phyloP scores from a whole-genome alignment of 2,113 vertebrate species.

The Chamaetylas fuelleborni region DNA sequence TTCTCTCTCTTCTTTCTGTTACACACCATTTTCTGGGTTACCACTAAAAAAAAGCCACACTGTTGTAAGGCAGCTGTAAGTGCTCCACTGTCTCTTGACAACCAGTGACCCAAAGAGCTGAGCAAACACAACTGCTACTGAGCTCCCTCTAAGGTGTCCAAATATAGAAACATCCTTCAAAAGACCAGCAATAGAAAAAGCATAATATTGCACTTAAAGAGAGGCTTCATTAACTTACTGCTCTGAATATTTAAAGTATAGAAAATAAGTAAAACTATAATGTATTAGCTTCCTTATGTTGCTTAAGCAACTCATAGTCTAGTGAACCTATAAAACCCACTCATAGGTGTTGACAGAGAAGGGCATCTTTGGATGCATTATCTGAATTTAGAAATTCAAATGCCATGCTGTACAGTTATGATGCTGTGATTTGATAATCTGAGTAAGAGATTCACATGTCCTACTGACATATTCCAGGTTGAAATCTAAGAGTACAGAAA shows the following conservation, averaged over 20 bases:
- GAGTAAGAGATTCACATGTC: neutral
- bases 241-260: neutral
- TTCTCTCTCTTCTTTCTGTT: constrained; percentile 4
- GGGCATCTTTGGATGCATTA: neutral
- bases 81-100: neutral
- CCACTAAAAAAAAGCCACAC: neutral
- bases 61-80: neutral
- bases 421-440: neutral
- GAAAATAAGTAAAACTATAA: neutral
- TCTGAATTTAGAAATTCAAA: neutral
- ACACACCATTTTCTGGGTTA: neutral
- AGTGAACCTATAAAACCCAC: neutral
- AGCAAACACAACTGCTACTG: neutral
- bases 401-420: neutral
- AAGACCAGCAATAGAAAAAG: neutral
- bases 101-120: neutral
- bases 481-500: neutral
- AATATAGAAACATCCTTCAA: neutral
- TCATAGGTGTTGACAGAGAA: neutral
- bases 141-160: neutral
- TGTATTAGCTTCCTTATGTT: neutral
- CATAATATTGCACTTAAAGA: neutral
- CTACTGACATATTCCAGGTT: neutral
- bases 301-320: neutral
- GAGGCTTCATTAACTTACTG: neutral